Evolutionary conservation across 2,797 vertebrate genomes (phyloP).

Genomic region (Meda fulgida): DNA sequence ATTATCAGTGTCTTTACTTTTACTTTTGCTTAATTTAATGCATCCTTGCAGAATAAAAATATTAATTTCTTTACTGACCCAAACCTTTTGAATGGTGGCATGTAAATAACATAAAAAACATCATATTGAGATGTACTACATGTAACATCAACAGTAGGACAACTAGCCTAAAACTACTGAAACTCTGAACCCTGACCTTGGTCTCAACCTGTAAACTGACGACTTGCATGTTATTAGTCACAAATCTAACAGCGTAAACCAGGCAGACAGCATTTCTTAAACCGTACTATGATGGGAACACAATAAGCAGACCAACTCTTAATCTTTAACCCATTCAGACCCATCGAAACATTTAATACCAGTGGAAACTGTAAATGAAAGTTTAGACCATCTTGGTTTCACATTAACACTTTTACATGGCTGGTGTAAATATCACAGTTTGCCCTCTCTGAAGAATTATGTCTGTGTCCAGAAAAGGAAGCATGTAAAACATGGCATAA

Average conservation of each 20-base stretch:
- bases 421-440: constrained; percentile 11
- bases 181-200: constrained; percentile 17
- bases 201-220: background rate
- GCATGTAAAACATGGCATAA: background rate
- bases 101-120: background rate
- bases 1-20: background rate
- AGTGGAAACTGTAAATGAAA: background rate
- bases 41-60: background rate
- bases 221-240: background rate
- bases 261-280: background rate
- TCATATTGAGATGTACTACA: background rate
- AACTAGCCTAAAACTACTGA: background rate
- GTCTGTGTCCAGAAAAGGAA: background rate
- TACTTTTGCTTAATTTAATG: background rate
- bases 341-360: background rate
- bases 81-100: background rate
- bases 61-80: background rate
- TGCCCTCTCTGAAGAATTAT: background rate
- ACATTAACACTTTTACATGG: background rate
- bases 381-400: background rate
- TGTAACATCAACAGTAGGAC: background rate
- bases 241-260: background rate
- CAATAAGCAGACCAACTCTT: background rate
- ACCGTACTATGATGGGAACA: background rate
- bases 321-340: background rate